These are phyloP conservation scores for Vanessa tameamea DNA, from an alignment of 1,140 invertebrate genomes.

Conservation along the genomic window DNA sequence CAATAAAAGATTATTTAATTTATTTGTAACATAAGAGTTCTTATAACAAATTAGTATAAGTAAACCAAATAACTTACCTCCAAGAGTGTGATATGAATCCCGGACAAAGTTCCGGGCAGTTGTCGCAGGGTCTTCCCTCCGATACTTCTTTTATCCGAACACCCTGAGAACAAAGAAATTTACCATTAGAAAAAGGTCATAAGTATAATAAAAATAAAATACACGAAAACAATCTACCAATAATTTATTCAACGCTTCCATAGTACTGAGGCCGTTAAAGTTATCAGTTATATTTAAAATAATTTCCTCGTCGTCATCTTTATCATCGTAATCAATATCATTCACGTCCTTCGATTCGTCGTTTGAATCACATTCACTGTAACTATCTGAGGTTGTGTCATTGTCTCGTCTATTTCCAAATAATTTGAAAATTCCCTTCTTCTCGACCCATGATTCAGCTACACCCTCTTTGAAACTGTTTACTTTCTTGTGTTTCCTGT, in stretches of 20 bases:
- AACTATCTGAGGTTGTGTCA: constrained; percentile 70
- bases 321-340: constrained; percentile 36
- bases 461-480: constrained; percentile 56
- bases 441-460: constrained; percentile 68
- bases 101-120: constrained; percentile 89
- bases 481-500: constrained; percentile 59
- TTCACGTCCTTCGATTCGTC: constrained; percentile 41
- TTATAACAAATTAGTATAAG: neutral
- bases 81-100: constrained; percentile 91
- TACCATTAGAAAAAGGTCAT: neutral
- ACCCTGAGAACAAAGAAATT: constrained; percentile 82
- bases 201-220: neutral
- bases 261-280: constrained; percentile 43
- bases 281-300: constrained; percentile 46
- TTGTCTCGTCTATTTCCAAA: constrained; percentile 66
- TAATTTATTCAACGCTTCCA: constrained; percentile 45
- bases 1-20: neutral
- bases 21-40: neutral
- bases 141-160: constrained; percentile 91
- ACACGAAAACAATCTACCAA: constrained; percentile 26
- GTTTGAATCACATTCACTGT: constrained; percentile 70
- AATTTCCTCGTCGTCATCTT: constrained; percentile 38
- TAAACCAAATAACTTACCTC: constrained; percentile 84
- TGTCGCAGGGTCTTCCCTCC: constrained; percentile 90
- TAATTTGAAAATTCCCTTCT: constrained; percentile 68